Conservation (phyloP, 1,140 invertebrate genomes). For the Megathymus violae region DNA sequence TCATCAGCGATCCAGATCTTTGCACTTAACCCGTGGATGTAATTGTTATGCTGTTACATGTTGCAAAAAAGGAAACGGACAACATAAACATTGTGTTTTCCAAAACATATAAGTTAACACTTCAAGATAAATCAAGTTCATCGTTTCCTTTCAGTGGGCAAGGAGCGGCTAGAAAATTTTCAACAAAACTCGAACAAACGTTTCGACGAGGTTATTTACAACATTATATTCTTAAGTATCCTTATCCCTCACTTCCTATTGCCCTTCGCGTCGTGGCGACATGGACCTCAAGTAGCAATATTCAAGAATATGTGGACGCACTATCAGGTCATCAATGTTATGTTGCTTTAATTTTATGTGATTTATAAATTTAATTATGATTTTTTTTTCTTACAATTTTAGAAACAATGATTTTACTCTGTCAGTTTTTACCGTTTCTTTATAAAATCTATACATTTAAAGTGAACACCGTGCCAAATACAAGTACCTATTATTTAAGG, state of each 20-base stretch:
- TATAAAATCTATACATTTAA: no score
- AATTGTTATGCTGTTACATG: no score
- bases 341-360: background rate
- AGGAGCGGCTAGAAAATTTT: conserved; percentile 83
- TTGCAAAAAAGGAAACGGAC: no score
- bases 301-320: conserved; percentile 90
- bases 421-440: no score
- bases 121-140: conserved; percentile 8
- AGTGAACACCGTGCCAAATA: no score
- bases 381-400: no score
- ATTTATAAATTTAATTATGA: no score
- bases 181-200: conserved; percentile 85
- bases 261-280: conserved; percentile 87
- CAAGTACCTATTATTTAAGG: no score
- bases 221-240: conserved; percentile 88
- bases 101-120: conserved; percentile 22
- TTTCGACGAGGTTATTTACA: conserved; percentile 89
- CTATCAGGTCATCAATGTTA: conserved; percentile 83
- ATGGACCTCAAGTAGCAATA: conserved; percentile 87
- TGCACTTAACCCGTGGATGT: no score
- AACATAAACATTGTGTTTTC: conserved; percentile 11
- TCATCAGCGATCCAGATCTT: no score
- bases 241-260: conserved; percentile 88
- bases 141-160: conserved; percentile 68
- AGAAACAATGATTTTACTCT: no score